Percentiles rank a stretch among this genome's conserved stretches.
Evolutionary conservation across 2,797 vertebrate species (phyloP).

Genomic region (Sitta carolinensis): DNA sequence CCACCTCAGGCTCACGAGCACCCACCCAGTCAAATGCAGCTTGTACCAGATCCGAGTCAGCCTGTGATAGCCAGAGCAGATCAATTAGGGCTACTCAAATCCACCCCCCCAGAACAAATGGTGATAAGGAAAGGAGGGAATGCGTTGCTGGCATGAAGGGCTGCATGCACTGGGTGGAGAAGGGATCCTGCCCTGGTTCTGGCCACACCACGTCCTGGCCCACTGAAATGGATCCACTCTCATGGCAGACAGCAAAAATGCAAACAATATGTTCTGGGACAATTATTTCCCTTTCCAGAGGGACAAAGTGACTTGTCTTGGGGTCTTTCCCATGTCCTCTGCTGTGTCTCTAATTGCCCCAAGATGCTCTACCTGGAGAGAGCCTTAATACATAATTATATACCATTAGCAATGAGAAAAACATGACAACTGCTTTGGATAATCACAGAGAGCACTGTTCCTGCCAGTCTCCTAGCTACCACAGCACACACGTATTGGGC

Average conservation of each 20-base stretch:
- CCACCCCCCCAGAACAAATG: neutral
- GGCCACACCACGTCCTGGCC: neutral
- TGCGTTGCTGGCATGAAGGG: accelerated
- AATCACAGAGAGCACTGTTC: conserved; percentile 22
- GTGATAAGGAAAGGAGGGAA: neutral
- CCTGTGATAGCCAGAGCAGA: neutral
- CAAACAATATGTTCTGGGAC: conserved; percentile 4
- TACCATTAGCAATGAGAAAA: conserved; percentile 45
- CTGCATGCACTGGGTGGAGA: accelerated
- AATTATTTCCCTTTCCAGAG: conserved; percentile 60
- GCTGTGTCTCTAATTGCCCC: conserved; percentile 45
- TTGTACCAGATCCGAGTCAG: neutral
- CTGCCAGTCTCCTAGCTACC: conserved; percentile 66
- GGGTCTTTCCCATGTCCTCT: neutral
- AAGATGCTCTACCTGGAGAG: conserved; percentile 50
- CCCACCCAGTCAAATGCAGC: neutral
- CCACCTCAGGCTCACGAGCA: neutral
- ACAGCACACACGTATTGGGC: neutral
- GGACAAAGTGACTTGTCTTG: conserved; percentile 40
- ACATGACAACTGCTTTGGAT: conserved; percentile 53
- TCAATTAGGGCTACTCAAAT: neutral
- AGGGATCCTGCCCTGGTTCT: neutral
- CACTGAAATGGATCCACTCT: neutral
- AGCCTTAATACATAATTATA: conserved; percentile 54
- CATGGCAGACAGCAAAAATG: conserved; percentile 12